A percentile compares a stretch with the other conserved stretches of the same genome.
These are phyloP conservation scores for Phenganax stokvisi DNA, from an alignment of 92 coral and sea anemone species.

Conservation along the genomic window DNA sequence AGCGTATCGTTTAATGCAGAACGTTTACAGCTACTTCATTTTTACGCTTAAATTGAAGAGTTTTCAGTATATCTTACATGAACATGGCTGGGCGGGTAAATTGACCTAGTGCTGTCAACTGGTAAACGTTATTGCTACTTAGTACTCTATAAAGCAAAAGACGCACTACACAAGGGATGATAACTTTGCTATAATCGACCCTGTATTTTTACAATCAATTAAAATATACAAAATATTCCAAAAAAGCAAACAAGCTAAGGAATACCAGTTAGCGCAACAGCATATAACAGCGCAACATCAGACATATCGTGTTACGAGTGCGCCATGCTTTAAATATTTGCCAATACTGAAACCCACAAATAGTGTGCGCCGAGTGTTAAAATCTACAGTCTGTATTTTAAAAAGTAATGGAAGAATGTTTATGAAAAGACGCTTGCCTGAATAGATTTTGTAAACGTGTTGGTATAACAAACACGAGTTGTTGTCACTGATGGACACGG, in stretches of 20 bases:
- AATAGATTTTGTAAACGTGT: constrained; percentile 6
- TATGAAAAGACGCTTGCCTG: neutral
- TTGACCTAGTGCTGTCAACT: too few species aligned
- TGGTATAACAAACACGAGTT: neutral
- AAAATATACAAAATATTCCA: neutral
- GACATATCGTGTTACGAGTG: constrained; percentile 19
- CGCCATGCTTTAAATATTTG: constrained; percentile 32
- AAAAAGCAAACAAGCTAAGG: neutral
- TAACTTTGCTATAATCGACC: neutral
- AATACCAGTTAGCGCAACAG: constrained; percentile 10
- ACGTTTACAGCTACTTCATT: too few species aligned
- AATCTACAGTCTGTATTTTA: neutral
- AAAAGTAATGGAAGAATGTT: neutral
- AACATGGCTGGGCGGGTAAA: neutral
- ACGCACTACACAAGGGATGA: neutral
- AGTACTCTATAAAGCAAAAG: neutral
- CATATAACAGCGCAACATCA: constrained; percentile 1
- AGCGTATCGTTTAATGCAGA: neutral
- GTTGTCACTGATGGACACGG: neutral
- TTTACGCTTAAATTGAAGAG: neutral
- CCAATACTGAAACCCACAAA: constrained; percentile 17
- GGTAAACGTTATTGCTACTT: too few species aligned
- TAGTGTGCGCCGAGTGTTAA: neutral
- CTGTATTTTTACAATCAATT: neutral
- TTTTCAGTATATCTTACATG: neutral